Conservation (phyloP, 2,797 vertebrate genomes). For the Lepidocolaptes lacrymiger region DNA sequence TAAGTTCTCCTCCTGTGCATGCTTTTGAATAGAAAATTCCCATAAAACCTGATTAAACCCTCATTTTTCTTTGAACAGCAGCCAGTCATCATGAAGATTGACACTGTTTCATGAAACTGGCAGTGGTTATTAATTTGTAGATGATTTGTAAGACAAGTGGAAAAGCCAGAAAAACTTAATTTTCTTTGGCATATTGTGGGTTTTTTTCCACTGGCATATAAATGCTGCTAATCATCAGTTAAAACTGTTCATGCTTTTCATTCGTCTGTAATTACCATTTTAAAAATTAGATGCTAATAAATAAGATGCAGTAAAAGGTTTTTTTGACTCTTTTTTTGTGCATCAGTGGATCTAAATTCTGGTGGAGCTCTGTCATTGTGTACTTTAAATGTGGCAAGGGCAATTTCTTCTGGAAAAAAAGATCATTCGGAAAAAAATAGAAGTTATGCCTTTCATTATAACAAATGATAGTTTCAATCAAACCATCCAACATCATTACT, state of each 20-base stretch:
- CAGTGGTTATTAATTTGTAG: slow-evolving; percentile 65
- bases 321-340: neutral
- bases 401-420: neutral
- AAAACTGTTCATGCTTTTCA: slow-evolving; percentile 60
- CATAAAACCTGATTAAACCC: neutral
- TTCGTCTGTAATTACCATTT: slow-evolving; percentile 30
- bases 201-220: slow-evolving; percentile 20
- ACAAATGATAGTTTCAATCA: neutral
- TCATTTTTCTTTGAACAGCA: neutral
- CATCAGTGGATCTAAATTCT: neutral
- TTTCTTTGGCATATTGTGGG: slow-evolving; percentile 34
- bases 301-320: neutral
- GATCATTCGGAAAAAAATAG: neutral
- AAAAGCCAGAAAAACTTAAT: slow-evolving; percentile 63
- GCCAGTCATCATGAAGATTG: slow-evolving; percentile 35
- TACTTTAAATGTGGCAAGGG: neutral
- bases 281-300: slow-evolving; percentile 33
- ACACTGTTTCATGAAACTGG: slow-evolving; percentile 65
- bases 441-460: neutral
- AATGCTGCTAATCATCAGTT: slow-evolving; percentile 68
- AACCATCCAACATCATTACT: neutral
- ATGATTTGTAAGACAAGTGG: slow-evolving; percentile 58
- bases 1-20: neutral
- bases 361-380: neutral
- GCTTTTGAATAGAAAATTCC: neutral